Conservation (phyloP, 1,140 invertebrate species). For the Helicoverpa zea region DNA sequence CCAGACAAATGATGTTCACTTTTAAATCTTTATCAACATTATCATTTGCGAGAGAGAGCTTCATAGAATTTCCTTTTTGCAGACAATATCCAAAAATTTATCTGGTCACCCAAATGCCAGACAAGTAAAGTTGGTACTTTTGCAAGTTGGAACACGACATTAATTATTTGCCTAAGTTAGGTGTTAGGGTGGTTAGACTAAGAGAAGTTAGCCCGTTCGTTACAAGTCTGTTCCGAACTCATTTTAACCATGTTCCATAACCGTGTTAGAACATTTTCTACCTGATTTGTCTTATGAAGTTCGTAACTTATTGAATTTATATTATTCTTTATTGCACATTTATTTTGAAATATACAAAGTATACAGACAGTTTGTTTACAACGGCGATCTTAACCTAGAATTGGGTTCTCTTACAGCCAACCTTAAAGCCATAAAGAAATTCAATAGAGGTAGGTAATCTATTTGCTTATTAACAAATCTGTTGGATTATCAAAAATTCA, state of each 20-base stretch:
- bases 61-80: neutral
- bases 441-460: too few relatives aligned
- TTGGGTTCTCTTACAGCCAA: too few relatives aligned
- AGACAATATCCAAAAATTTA: neutral
- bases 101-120: neutral
- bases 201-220: constrained; percentile 25
- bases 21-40: too few relatives aligned
- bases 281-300: neutral
- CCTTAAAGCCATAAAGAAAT: too few relatives aligned
- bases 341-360: too few relatives aligned
- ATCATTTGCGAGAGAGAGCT: too few relatives aligned
- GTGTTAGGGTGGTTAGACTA: constrained; percentile 13
- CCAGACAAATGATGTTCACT: neutral
- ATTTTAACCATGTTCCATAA: neutral
- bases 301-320: too few relatives aligned
- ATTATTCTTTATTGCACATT: too few relatives aligned
- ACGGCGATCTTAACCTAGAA: too few relatives aligned
- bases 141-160: constrained; percentile 13
- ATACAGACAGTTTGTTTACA: too few relatives aligned
- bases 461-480: too few relatives aligned
- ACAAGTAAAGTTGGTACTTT: neutral
- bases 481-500: too few relatives aligned
- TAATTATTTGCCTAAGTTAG: constrained; percentile 33
- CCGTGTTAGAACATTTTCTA: neutral
- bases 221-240: neutral